phyloP scores from a whole-genome alignment of 1,140 invertebrate genomes.

The Lutraria rhynchaena region DNA sequence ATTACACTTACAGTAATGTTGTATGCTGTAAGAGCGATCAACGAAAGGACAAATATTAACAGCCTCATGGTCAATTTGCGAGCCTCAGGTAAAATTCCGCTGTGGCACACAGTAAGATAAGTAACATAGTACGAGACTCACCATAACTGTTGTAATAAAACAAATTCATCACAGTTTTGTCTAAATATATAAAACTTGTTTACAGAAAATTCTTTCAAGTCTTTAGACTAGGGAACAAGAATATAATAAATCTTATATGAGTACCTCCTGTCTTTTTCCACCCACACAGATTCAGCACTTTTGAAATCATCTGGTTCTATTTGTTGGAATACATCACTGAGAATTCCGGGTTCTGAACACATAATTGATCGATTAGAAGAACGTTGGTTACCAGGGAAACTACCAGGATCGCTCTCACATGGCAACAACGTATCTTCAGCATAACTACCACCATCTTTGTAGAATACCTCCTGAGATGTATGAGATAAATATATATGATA shows the following conservation, averaged over 20 bases:
- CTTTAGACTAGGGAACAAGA: too few species aligned
- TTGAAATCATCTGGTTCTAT: slow-evolving; percentile 36
- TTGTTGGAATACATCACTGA: slow-evolving; percentile 41
- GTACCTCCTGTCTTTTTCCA: slow-evolving; percentile 26
- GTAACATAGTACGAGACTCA: too few species aligned
- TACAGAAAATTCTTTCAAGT: too few species aligned
- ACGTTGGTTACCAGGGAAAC: slow-evolving; percentile 14
- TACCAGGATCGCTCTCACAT: slow-evolving; percentile 32
- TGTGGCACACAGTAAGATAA: too few species aligned
- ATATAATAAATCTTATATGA: too few species aligned
- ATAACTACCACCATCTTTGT: slow-evolving; percentile 11
- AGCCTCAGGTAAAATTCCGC: too few species aligned
- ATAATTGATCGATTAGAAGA: slow-evolving; percentile 34
- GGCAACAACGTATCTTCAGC: slow-evolving; percentile 4
- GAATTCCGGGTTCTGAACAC: slow-evolving; percentile 37
- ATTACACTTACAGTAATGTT: background rate
- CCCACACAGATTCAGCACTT: slow-evolving; percentile 28
- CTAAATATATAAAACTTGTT: too few species aligned
- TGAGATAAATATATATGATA: too few species aligned
- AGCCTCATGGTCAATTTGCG: background rate
- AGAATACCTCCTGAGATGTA: slow-evolving; percentile 43
- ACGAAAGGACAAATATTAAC: background rate
- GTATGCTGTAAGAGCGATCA: background rate
- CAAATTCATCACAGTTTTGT: too few species aligned
- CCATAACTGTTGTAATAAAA: too few species aligned